These are phyloP conservation scores for Periophthalmus magnuspinnatus DNA, from an alignment of 2,797 vertebrate genomes.

Conservation along the genomic window DNA sequence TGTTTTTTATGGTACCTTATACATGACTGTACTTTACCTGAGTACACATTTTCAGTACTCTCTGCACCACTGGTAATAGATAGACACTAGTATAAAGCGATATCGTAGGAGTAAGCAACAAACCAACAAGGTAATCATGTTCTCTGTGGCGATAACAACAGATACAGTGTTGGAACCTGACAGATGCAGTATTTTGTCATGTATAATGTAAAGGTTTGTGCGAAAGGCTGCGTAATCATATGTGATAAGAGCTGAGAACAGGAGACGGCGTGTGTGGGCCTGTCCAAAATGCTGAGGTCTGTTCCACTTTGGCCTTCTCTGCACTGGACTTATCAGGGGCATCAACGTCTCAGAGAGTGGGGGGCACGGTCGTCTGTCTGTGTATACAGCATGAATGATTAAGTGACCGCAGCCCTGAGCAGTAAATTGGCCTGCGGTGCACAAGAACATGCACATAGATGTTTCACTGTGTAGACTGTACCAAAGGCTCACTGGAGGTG, in stretches of 20 bases:
- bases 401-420: neutral
- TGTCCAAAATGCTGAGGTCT: slow-evolving; percentile 25
- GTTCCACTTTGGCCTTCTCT: slow-evolving; percentile 12
- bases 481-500: no score
- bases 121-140: neutral
- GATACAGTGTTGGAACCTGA: neutral
- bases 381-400: slow-evolving; percentile 16
- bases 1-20: no score
- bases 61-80: no score
- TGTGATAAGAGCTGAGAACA: slow-evolving; percentile 41
- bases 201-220: slow-evolving; percentile 2
- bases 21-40: no score
- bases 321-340: slow-evolving; percentile 31
- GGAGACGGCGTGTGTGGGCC: slow-evolving; percentile 30
- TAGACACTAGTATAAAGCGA: no score
- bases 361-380: slow-evolving; percentile 3
- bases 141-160: neutral
- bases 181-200: neutral
- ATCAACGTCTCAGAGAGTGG: slow-evolving; percentile 27
- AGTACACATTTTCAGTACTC: no score
- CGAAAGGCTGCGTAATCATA: slow-evolving; percentile 32
- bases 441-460: slow-evolving; percentile 2
- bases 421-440: neutral
- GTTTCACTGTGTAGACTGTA: neutral
- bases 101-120: neutral